A percentile compares a stretch with the other conserved stretches of the same genome.
These are phyloP conservation scores for Drosophila paulistorum DNA, from an alignment of 1,140 invertebrate species.

Conservation along the genomic window DNA sequence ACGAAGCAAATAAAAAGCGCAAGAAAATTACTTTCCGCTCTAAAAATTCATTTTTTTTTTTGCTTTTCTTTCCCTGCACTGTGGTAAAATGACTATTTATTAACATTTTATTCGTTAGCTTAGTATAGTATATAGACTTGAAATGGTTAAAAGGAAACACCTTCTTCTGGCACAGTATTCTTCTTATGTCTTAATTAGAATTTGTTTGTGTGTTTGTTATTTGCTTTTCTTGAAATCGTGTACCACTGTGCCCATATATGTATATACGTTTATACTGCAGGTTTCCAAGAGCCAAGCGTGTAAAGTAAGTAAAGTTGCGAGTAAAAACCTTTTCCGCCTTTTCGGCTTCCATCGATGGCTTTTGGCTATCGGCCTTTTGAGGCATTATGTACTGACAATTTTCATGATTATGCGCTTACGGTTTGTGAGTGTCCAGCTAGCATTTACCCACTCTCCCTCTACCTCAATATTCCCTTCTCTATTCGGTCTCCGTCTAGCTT, in stretches of 20 bases:
- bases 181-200: neutral
- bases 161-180: too few species aligned
- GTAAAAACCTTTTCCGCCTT: constrained; percentile 76
- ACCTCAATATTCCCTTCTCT: neutral
- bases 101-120: too few species aligned
- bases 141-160: neutral
- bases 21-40: constrained; percentile 81
- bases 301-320: constrained; percentile 80
- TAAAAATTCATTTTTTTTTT: constrained; percentile 59
- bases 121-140: too few species aligned
- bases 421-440: constrained; percentile 60
- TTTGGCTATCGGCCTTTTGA: constrained; percentile 67
- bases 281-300: constrained; percentile 68
- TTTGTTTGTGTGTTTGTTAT: neutral
- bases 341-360: constrained; percentile 36
- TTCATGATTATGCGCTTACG: constrained; percentile 78
- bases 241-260: constrained; percentile 24
- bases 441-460: neutral
- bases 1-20: constrained; percentile 69
- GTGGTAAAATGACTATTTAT: neutral
- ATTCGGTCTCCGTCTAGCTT: neutral
- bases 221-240: neutral
- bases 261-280: neutral
- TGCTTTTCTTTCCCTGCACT: neutral
- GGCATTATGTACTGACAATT: constrained; percentile 81